Conservation (phyloP, 2,888 invertebrate genomes). For the Drosophila ezoana region DNA sequence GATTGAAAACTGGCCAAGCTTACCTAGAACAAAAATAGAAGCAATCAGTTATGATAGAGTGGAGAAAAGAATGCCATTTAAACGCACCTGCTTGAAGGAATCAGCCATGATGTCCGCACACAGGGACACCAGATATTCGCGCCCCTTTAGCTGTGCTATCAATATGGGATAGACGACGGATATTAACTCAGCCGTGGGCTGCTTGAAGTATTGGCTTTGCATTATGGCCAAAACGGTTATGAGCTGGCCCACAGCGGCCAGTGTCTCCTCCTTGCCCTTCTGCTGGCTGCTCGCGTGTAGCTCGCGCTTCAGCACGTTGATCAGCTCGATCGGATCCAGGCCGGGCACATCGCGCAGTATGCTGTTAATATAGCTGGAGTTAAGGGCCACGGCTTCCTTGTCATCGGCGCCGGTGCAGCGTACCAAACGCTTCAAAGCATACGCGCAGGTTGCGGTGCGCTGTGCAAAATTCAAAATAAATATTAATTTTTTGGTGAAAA, state of each 20-base stretch:
- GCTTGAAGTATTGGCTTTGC: conserved; percentile 24
- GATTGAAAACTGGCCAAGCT: conserved; percentile 10
- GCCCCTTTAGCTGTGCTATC: conserved; percentile 44
- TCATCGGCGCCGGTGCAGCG: conserved; percentile 68
- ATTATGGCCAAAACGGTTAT: conserved; percentile 41
- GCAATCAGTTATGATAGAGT: not conserved
- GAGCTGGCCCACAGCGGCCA: conserved; percentile 63
- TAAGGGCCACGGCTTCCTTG: conserved; percentile 26
- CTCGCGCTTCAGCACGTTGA: conserved; percentile 37
- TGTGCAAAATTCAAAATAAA: conserved; percentile 11
- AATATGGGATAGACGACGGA: conserved; percentile 42
- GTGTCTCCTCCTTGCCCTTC: conserved; percentile 57
- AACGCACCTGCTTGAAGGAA: conserved; percentile 42
- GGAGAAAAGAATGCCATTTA: not conserved
- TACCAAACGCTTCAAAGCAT: conserved; percentile 54
- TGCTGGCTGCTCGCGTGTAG: conserved; percentile 37
- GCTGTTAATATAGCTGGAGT: conserved; percentile 30
- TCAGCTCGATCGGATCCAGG: conserved; percentile 42
- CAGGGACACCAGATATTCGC: conserved; percentile 55
- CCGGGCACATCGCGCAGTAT: conserved; percentile 41
- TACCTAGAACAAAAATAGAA: conserved; percentile 15
- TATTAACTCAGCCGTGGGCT: conserved; percentile 23
- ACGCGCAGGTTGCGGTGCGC: conserved; percentile 53
- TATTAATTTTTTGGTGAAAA: too few relatives aligned
- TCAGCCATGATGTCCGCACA: conserved; percentile 35